These are phyloP conservation scores for Grus americana DNA, from an alignment of 2,113 vertebrate species.

Conservation along the genomic window DNA sequence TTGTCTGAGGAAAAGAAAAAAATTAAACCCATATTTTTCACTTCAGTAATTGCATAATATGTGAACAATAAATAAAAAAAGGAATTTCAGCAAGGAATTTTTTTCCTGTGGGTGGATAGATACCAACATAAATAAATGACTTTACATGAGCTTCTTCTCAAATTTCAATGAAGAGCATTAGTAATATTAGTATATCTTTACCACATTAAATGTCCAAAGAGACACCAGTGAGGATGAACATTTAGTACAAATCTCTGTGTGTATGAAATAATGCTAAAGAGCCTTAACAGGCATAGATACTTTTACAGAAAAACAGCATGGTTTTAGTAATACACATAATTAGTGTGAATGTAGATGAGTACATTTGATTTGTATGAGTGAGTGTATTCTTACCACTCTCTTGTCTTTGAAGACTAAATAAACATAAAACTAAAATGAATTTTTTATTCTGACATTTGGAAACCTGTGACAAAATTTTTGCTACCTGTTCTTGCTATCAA, in stretches of 20 bases:
- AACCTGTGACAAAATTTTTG: neutral
- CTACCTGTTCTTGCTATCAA: neutral
- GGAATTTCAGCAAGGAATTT: neutral
- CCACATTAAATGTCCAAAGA: neutral
- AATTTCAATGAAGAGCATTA: neutral
- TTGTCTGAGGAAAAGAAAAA: neutral
- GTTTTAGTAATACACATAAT: neutral
- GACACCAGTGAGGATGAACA: neutral
- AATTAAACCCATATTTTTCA: neutral
- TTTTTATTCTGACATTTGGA: neutral
- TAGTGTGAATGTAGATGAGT: neutral
- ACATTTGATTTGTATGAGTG: neutral
- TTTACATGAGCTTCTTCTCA: neutral
- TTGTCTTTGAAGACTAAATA: neutral
- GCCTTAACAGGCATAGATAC: neutral
- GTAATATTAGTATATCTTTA: neutral
- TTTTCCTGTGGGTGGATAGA: neutral
- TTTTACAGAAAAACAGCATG: neutral
- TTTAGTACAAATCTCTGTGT: neutral
- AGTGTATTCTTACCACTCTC: neutral
- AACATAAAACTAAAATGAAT: neutral
- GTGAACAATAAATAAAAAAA: neutral
- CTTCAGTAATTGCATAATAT: neutral
- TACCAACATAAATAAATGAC: neutral
- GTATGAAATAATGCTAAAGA: neutral